These are phyloP conservation scores for Nomada hirtipes DNA, from an alignment of 2,888 invertebrate species.

Conservation along the genomic window DNA sequence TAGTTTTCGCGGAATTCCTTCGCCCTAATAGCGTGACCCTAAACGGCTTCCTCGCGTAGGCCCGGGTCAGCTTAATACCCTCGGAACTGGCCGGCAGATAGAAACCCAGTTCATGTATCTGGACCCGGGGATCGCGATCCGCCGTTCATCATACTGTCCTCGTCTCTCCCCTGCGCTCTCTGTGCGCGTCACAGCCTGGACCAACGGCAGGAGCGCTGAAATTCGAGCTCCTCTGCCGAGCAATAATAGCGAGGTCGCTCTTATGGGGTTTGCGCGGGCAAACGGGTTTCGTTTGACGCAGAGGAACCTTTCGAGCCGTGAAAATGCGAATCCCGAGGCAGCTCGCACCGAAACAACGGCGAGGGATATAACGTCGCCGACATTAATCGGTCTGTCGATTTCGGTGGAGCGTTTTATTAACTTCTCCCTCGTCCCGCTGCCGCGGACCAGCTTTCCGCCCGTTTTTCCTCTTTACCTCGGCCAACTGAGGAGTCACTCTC, in stretches of 20 bases:
- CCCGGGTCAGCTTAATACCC: slow-evolving; percentile 25
- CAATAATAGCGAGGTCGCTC: slow-evolving; percentile 31
- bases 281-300: slow-evolving; percentile 7
- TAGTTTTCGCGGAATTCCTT: slow-evolving; percentile 35
- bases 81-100: background rate
- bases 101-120: slow-evolving; percentile 5
- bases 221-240: slow-evolving; percentile 16
- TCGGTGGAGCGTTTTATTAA: background rate
- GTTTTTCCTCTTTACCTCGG: slow-evolving; percentile 36
- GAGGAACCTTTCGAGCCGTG: slow-evolving; percentile 1
- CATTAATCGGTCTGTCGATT: background rate
- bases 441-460: background rate
- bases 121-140: slow-evolving; percentile 29
- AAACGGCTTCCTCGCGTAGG: slow-evolving; percentile 24
- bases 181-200: background rate
- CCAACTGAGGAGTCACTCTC: slow-evolving; percentile 6
- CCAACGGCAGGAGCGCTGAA: slow-evolving; percentile 14
- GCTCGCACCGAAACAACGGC: background rate
- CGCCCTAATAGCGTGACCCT: slow-evolving; percentile 31
- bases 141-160: slow-evolving; percentile 42
- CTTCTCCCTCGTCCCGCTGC: background rate
- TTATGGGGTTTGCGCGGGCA: background rate
- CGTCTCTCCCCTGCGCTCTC: background rate
- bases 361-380: too few relatives aligned
- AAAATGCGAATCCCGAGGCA: background rate